Evolutionary conservation across 2,888 invertebrate genomes (phyloP).

Genomic region (Epicampocera succincta): DNA sequence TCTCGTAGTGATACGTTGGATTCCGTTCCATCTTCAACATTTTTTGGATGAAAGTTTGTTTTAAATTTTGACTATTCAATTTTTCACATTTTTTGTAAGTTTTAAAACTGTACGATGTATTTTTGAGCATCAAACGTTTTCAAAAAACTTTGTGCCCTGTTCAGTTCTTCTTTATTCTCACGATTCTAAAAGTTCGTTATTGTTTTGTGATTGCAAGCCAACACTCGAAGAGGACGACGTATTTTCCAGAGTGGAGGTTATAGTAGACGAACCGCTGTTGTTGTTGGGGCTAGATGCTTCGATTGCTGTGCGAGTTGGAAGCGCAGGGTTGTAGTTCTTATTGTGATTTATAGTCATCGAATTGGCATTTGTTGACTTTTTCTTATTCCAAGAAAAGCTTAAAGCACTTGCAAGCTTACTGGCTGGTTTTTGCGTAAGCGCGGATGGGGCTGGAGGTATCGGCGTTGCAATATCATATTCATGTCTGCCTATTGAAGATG

Average conservation of each 20-base stretch:
- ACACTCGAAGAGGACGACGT: conserved; percentile 68
- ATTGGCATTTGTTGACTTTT: conserved; percentile 67
- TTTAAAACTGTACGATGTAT: conserved; percentile 37
- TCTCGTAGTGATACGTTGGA: conserved; percentile 66
- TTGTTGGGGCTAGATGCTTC: conserved; percentile 78
- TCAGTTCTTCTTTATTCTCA: conserved; percentile 52
- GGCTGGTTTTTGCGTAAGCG: conserved; percentile 70
- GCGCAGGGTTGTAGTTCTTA: conserved; percentile 49
- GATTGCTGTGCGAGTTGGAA: conserved; percentile 59
- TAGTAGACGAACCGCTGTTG: conserved; percentile 76
- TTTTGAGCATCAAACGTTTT: conserved; percentile 29
- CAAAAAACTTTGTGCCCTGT: conserved; percentile 3
- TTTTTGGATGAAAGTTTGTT: conserved; percentile 46
- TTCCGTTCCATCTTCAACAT: conserved; percentile 38
- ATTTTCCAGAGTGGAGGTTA: conserved; percentile 75
- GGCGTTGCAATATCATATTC: conserved; percentile 75
- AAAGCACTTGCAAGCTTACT: conserved; percentile 77
- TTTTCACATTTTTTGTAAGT: conserved; percentile 30
- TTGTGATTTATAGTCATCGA: conserved; percentile 61
- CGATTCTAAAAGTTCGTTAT: conserved; percentile 71
- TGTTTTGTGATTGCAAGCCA: conserved; percentile 57
- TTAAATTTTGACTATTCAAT: conserved; percentile 58
- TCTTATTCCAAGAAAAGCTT: conserved; percentile 77
- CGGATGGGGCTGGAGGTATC: conserved; percentile 70
- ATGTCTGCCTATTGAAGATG: conserved; percentile 79